Percentiles rank a stretch among this genome's conserved stretches.
Evolutionary conservation across 2,113 vertebrate genomes (phyloP).

Genomic region (Hippocampus barbouri): DNA sequence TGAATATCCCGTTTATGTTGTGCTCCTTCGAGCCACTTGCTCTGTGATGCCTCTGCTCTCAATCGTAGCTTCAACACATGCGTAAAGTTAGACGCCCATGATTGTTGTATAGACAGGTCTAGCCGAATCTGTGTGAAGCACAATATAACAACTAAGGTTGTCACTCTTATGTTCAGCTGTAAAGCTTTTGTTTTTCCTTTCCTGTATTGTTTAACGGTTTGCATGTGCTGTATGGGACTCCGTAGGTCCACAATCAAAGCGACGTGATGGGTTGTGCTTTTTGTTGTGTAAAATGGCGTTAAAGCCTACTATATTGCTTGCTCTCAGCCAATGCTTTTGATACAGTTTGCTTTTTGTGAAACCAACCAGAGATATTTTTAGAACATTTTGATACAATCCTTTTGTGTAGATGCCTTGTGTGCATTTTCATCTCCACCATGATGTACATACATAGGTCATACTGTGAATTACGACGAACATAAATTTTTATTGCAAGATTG

Average conservation of each 20-base stretch:
- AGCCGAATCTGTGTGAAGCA: slow-evolving; percentile 70
- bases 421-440: slow-evolving; percentile 69
- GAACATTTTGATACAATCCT: slow-evolving; percentile 76
- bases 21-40: neutral
- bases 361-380: slow-evolving; percentile 75
- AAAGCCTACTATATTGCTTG: slow-evolving; percentile 59
- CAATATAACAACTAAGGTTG: slow-evolving; percentile 66
- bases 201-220: slow-evolving; percentile 68
- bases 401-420: slow-evolving; percentile 74
- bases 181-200: slow-evolving; percentile 48
- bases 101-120: slow-evolving; percentile 68
- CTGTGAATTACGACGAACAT: slow-evolving; percentile 59
- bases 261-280: slow-evolving; percentile 70
- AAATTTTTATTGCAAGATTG: slow-evolving; percentile 66
- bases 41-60: slow-evolving; percentile 51
- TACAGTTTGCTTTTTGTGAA: slow-evolving; percentile 75
- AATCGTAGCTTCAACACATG: slow-evolving; percentile 60
- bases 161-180: slow-evolving; percentile 68
- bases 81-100: slow-evolving; percentile 54
- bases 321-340: slow-evolving; percentile 72
- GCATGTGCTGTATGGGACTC: slow-evolving; percentile 73
- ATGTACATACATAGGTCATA: slow-evolving; percentile 69
- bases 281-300: slow-evolving; percentile 61
- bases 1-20: slow-evolving; percentile 10
- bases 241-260: slow-evolving; percentile 69